Conservation (phyloP, 1,140 invertebrate species). For the Caenorhabditis briggsae region DNA sequence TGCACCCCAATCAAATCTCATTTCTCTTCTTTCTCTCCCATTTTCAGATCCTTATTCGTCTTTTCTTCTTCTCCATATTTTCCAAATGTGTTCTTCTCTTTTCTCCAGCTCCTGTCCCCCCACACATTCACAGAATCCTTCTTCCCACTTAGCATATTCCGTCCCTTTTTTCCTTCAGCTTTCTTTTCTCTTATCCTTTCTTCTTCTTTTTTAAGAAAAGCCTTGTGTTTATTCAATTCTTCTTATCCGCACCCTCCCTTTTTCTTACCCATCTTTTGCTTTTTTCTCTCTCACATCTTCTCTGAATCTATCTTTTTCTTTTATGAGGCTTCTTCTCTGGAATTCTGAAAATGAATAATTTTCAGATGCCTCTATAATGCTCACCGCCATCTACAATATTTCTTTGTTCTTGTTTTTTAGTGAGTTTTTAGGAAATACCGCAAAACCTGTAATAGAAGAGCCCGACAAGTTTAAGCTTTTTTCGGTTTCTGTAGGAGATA, state of each 20-base stretch:
- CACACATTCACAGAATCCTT: not conserved
- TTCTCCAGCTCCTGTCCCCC: not conserved
- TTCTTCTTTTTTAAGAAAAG: not conserved
- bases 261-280: not conserved
- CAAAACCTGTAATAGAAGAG: not conserved
- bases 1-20: no score
- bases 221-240: constrained; percentile 45
- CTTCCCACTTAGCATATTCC: constrained; percentile 18
- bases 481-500: not conserved
- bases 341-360: not conserved
- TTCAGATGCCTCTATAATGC: not conserved
- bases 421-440: not conserved
- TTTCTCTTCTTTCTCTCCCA: no score
- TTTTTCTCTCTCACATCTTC: no score
- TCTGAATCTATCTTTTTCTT: not conserved
- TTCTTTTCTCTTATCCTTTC: not conserved
- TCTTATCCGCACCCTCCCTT: not conserved
- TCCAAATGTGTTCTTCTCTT: not conserved
- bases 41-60: no score
- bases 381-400: constrained; percentile 28
- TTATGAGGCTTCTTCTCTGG: not conserved
- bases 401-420: constrained; percentile 19
- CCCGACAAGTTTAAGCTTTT: not conserved
- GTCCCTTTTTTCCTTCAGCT: not conserved
- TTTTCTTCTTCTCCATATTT: not conserved